phyloP scores from a whole-genome alignment of 2,113 vertebrate genomes.

The Macquaria ambigua region DNA sequence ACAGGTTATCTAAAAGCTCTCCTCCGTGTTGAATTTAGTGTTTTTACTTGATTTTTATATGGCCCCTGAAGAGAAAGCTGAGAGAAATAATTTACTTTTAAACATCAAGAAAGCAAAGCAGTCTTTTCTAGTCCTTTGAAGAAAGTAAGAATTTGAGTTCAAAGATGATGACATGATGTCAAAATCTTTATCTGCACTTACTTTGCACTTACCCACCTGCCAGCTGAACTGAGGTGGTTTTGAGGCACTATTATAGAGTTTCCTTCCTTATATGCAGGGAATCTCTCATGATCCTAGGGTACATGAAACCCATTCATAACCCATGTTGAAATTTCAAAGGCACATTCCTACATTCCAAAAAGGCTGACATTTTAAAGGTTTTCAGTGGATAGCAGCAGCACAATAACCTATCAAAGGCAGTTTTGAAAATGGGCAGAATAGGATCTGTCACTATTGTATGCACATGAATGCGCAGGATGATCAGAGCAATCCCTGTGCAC shows the following conservation, averaged over 20 bases:
- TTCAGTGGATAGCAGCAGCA: conserved; percentile 1
- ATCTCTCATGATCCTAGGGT: neutral
- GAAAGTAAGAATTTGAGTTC: conserved; percentile 16
- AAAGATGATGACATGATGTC: conserved; percentile 10
- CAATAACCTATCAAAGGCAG: conserved; percentile 15
- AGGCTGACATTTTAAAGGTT: conserved; percentile 26
- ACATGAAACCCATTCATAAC: conserved; percentile 14
- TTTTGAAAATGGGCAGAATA: conserved; percentile 20
- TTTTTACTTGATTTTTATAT: neutral
- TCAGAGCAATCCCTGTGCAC: conserved; percentile 18
- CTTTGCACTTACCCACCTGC: conserved; percentile 6
- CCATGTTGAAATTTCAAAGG: conserved; percentile 35
- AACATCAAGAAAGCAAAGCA: neutral
- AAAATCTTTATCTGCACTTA: conserved; percentile 14
- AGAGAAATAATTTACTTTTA: conserved; percentile 15
- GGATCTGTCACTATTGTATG: conserved; percentile 22
- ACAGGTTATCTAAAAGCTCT: conserved; percentile 22
- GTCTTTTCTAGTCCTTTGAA: conserved; percentile 26
- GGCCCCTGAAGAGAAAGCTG: neutral
- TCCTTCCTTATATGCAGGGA: neutral
- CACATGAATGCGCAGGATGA: conserved; percentile 41
- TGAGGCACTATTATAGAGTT: neutral
- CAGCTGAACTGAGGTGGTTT: neutral
- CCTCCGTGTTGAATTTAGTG: neutral
- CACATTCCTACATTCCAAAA: neutral